These are phyloP conservation scores for Drosophila pseudotalamancana DNA, from an alignment of 2,888 invertebrate genomes.

Conservation along the genomic window DNA sequence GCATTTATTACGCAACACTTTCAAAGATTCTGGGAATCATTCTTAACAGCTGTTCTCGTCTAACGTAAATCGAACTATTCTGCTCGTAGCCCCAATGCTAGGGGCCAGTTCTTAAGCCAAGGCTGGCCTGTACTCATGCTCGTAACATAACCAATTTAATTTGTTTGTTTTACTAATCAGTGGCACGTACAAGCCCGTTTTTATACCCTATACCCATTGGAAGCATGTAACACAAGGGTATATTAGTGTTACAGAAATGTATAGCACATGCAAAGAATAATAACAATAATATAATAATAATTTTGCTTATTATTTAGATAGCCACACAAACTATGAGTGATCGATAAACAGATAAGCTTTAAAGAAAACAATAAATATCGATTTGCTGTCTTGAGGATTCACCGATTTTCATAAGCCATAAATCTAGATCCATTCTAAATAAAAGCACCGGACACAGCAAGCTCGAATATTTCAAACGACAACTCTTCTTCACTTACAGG, in stretches of 20 bases:
- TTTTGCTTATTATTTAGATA: no score
- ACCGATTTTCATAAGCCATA: no score
- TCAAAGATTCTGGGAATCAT: not conserved
- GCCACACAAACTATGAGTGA: no score
- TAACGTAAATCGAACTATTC: not conserved
- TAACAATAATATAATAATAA: no score
- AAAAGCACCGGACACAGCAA: not conserved
- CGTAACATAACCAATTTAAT: slow-evolving; percentile 61
- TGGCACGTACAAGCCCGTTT: slow-evolving; percentile 70
- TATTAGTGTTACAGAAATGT: not conserved
- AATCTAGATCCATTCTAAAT: no score
- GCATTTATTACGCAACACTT: not conserved
- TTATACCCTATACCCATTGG: not conserved
- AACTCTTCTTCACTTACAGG: not conserved
- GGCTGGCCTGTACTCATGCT: not conserved
- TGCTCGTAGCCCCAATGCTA: slow-evolving; percentile 27
- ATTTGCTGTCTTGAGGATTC: no score
- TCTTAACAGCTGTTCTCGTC: not conserved
- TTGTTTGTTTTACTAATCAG: slow-evolving; percentile 79
- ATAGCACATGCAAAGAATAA: no score
- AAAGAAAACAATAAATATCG: no score
- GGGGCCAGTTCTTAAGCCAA: slow-evolving; percentile 19
- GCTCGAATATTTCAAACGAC: not conserved
- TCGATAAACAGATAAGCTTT: no score
- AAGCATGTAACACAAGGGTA: not conserved